Percentiles rank a stretch among this genome's conserved stretches.
These are phyloP conservation scores for Lasiurus cinereus DNA, from an alignment of 2,113 vertebrate species.

Conservation along the genomic window DNA sequence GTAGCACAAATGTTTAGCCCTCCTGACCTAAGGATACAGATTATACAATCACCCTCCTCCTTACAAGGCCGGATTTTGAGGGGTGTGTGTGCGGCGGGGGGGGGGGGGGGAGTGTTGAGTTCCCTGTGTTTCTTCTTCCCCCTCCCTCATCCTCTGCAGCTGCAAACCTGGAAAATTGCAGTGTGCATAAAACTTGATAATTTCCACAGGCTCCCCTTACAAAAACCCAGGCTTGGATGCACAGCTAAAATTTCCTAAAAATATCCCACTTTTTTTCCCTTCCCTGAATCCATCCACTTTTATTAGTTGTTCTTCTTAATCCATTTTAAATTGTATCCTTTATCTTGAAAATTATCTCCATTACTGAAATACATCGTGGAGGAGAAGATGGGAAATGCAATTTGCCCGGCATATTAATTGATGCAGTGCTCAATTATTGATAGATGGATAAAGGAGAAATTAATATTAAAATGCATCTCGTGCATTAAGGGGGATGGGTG, in stretches of 20 bases:
- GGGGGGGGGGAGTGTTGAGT: too few relatives aligned
- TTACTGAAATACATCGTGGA: constrained; percentile 55
- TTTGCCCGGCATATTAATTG: constrained; percentile 67
- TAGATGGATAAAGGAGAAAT: constrained; percentile 72
- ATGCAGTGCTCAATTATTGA: constrained; percentile 68
- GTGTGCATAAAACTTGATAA: neutral
- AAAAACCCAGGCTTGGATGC: constrained; percentile 15
- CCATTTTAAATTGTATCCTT: constrained; percentile 67
- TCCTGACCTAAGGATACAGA: neutral
- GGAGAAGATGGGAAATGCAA: constrained; percentile 56
- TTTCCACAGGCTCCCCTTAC: neutral
- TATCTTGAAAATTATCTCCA: constrained; percentile 73
- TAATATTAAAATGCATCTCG: constrained; percentile 70
- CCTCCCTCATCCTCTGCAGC: neutral
- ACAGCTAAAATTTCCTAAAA: constrained; percentile 40
- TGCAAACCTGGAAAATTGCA: constrained; percentile 55
- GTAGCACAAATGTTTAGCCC: neutral
- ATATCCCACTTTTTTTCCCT: neutral
- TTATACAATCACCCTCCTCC: neutral
- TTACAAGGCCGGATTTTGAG: neutral
- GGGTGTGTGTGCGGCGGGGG: neutral
- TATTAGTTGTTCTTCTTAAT: constrained; percentile 78
- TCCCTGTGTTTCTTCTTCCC: too few relatives aligned
- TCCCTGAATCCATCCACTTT: constrained; percentile 43
- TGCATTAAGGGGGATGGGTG: neutral